Base-by-base conservation (phyloP, 2,797 vertebrate species). In the Steatocranus sp. region DNA sequence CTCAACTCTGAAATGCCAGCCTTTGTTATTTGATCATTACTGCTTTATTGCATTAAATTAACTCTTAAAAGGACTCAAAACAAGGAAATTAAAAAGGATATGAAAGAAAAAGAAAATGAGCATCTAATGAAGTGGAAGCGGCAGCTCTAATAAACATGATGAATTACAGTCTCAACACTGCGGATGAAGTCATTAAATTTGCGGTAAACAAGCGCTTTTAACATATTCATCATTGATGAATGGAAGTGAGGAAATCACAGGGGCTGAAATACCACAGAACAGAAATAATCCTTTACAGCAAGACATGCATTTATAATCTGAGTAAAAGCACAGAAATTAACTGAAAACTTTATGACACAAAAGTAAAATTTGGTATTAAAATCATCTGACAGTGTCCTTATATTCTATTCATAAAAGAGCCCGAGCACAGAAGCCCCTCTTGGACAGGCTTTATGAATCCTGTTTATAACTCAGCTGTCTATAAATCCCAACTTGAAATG, bases 131-230 rank as follows among this genome's bases (percentile, higher is more conserved):
- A 75, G 58, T 25, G 12, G 23, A 79, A 77, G 78, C 12, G 46
- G 46, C 86, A 91, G 20, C 12, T 68, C 20, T 78, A 80, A 83
- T 85, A 88, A 86, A 79, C 10, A 34, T 68, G 89, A 90, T 83
- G 11, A 82, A 92, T 54, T 80, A 12, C 34, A 74, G 20, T 66
- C 48, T 63, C 70, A 32, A 43, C 86, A 61, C 23, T 51, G 46
- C 34, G 27, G 83, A 87, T 82, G 17, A 50, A 82, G 63, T 81
- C 75, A 85, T 88, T 89, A 76, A 20, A 86, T 68, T 4, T 82
- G 18, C 6, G 5, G 49, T 83, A 79, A 88, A 90, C 81, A 86
- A 77, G 56, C 5, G 4, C 14, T 82, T 73, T 68, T 9, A 82
- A 83, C 58, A 74, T 15, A 79, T 38, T 74, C 43, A 77, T 89